A percentile compares a stretch with the other conserved stretches of the same genome.
Conservation (phyloP, 1,140 invertebrate species). For the Drosophila leontia region DNA sequence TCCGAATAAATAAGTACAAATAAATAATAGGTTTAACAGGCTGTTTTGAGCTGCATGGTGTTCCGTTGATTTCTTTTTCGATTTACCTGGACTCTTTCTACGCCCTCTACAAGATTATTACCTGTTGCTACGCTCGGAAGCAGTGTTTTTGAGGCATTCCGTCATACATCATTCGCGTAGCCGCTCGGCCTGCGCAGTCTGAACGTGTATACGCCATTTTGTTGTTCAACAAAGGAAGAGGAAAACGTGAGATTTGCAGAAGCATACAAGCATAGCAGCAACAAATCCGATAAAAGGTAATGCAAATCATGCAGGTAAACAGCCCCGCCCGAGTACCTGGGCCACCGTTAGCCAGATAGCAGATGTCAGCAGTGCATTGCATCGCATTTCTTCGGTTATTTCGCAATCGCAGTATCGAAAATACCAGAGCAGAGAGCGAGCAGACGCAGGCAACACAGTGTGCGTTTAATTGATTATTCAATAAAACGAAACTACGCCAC, state of each 20-base stretch:
- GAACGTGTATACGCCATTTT: constrained; percentile 54
- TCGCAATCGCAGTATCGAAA: constrained; percentile 58
- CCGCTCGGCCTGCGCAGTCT: constrained; percentile 21
- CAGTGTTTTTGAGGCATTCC: not conserved
- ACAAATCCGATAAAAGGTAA: constrained; percentile 72
- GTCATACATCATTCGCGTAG: not conserved
- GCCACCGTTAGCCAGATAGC: not conserved
- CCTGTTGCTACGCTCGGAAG: not conserved
- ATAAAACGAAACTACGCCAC: constrained; percentile 65
- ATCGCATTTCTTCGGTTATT: constrained; percentile 24
- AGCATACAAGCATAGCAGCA: constrained; percentile 26
- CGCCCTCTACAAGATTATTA: not conserved
- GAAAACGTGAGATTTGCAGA: constrained; percentile 67
- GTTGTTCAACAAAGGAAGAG: constrained; percentile 73
- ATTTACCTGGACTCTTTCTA: not conserved
- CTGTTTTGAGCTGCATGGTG: not conserved
- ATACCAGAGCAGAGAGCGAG: constrained; percentile 60
- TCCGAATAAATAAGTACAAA: constrained; percentile 4
- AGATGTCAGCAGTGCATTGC: constrained; percentile 5
- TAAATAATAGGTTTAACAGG: too few relatives aligned
- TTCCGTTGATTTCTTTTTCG: not conserved
- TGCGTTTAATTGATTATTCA: constrained; percentile 82
- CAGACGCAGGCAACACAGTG: constrained; percentile 32
- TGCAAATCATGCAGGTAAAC: constrained; percentile 43
- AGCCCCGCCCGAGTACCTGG: constrained; percentile 1